These are phyloP conservation scores for Actinostola sp. DNA, from an alignment of 92 coral and sea anemone genomes.

Conservation along the genomic window DNA sequence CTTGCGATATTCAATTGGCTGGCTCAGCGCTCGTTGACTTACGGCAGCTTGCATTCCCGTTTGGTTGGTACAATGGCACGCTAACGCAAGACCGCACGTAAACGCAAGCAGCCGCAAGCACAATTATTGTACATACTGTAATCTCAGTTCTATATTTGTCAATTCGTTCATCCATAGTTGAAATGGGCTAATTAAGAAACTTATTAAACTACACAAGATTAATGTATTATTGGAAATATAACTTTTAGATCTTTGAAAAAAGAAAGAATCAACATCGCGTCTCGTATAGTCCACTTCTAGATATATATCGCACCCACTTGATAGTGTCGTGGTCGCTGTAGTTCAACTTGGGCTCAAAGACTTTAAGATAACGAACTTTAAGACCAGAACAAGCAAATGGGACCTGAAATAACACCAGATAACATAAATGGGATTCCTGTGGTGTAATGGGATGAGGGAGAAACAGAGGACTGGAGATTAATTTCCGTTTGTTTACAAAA, in stretches of 20 bases:
- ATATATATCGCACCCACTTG: conserved; percentile 99
- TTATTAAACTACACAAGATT: too few species aligned
- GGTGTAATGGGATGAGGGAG: background rate
- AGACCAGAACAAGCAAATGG: conserved; percentile 99
- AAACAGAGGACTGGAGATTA: background rate
- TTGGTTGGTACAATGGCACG: too few species aligned
- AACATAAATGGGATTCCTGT: background rate
- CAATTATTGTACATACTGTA: too few species aligned
- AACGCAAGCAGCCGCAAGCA: too few species aligned
- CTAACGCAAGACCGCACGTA: too few species aligned
- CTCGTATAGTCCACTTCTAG: conserved; percentile 96
- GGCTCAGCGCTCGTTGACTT: too few species aligned
- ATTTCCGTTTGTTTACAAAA: too few species aligned
- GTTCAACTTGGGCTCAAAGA: conserved; percentile 96
- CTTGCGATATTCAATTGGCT: too few species aligned
- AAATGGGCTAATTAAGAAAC: background rate
- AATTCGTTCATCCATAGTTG: background rate
- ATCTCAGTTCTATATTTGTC: too few species aligned
- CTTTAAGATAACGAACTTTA: conserved; percentile 97
- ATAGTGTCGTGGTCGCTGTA: conserved; percentile 99
- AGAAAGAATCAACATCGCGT: conserved; percentile 77
- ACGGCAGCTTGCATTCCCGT: too few species aligned
- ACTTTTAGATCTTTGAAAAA: background rate
- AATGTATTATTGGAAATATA: background rate
- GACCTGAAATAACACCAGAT: conserved; percentile 54